Evolutionary conservation across 2,888 invertebrate species (phyloP).

Genomic region (Coleophora flavipennella): DNA sequence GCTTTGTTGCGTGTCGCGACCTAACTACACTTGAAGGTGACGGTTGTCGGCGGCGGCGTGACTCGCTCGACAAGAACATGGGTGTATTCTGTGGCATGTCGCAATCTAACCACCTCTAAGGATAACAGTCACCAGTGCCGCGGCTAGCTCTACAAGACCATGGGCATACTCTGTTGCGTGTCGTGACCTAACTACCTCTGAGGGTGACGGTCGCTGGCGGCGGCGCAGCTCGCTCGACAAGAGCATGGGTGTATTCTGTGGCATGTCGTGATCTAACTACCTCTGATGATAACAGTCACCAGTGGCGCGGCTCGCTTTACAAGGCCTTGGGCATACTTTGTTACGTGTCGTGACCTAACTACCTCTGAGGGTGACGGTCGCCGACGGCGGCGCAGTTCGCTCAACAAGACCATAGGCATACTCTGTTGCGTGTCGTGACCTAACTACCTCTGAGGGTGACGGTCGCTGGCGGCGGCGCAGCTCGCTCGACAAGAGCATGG

Average conservation of each 20-base stretch:
- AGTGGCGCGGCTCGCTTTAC: too few relatives aligned
- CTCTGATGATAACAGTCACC: constrained; percentile 80
- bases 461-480: too few relatives aligned
- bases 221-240: constrained; percentile 83
- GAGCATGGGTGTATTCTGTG: constrained; percentile 85
- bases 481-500: too few relatives aligned
- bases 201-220: constrained; percentile 77
- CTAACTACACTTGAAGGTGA: constrained; percentile 83
- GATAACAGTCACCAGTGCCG: constrained; percentile 78
- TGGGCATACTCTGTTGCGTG: constrained; percentile 85
- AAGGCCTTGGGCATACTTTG: too few relatives aligned
- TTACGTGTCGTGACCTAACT: too few relatives aligned
- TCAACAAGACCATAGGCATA: too few relatives aligned
- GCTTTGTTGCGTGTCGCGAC: constrained; percentile 84
- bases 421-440: too few relatives aligned
- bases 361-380: constrained; percentile 79
- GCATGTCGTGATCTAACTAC: constrained; percentile 84
- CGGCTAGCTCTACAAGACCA: constrained; percentile 84
- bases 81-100: constrained; percentile 86
- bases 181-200: constrained; percentile 85
- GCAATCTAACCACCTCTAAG: constrained; percentile 84
- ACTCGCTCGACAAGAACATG: constrained; percentile 85
- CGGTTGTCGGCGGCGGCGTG: constrained; percentile 78
- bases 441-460: too few relatives aligned
- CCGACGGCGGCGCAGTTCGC: too few relatives aligned